These are phyloP conservation scores for Centroberyx gerrardi DNA, from an alignment of 2,797 vertebrate genomes.

Conservation along the genomic window DNA sequence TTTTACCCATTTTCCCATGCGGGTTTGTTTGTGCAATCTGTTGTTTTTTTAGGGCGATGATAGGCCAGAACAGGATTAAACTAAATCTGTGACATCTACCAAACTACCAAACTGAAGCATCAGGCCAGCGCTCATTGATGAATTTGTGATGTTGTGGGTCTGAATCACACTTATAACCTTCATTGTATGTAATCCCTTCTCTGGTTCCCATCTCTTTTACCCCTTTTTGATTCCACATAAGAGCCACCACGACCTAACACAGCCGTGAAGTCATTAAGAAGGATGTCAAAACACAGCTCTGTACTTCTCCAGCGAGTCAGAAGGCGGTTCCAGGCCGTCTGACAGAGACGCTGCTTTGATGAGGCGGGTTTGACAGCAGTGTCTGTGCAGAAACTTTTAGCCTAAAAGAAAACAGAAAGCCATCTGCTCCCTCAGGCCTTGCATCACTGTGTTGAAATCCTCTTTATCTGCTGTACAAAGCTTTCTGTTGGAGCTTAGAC, in stretches of 20 bases:
- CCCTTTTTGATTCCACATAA: too few species aligned
- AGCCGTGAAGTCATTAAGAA: background rate
- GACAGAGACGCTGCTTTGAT: conserved; percentile 2
- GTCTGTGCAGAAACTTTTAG: background rate
- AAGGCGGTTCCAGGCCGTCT: conserved; percentile 11
- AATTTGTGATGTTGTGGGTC: too few species aligned
- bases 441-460: background rate
- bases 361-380: conserved; percentile 1
- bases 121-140: too few species aligned
- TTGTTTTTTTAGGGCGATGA: too few species aligned
- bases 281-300: background rate
- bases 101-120: too few species aligned
- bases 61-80: too few species aligned
- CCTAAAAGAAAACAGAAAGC: conserved; percentile 31
- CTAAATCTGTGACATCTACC: too few species aligned
- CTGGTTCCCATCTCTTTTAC: too few species aligned
- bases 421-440: background rate
- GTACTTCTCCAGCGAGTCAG: background rate
- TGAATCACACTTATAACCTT: too few species aligned
- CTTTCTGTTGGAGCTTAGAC: conserved; percentile 3
- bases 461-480: conserved; percentile 26
- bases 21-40: too few species aligned
- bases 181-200: too few species aligned
- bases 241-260: too few species aligned
- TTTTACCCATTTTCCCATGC: background rate